Percentiles rank a stretch among this genome's conserved stretches.
Conservation (phyloP, 2,888 invertebrate genomes). For the Cordilura impudica region DNA sequence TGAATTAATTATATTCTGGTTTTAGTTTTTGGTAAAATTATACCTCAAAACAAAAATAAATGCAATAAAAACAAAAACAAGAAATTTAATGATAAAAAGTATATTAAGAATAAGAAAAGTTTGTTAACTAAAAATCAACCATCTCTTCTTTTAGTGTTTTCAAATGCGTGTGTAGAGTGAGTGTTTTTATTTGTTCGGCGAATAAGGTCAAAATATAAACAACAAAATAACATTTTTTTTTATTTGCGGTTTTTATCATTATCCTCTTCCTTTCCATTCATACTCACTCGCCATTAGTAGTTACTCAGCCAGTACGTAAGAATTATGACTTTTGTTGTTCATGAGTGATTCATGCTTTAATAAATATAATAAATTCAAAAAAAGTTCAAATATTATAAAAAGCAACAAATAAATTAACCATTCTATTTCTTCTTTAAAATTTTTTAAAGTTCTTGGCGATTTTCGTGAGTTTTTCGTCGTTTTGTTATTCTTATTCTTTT, state of each 20-base stretch:
- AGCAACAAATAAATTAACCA: too few species aligned
- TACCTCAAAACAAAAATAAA: not conserved
- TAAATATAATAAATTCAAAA: too few species aligned
- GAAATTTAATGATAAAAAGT: not conserved
- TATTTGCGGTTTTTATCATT: not conserved
- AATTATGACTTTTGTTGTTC: too few species aligned
- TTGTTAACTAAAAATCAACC: too few species aligned
- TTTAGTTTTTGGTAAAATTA: not conserved
- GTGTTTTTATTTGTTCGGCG: not conserved
- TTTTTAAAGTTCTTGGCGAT: not conserved
- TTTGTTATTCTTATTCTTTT: not conserved
- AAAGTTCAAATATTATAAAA: too few species aligned
- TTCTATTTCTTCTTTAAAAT: too few species aligned
- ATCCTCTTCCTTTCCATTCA: not conserved
- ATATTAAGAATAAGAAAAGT: not conserved
- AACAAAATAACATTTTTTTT: not conserved
- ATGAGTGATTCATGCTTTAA: too few species aligned
- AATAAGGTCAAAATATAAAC: constrained; percentile 57
- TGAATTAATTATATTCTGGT: constrained; percentile 45
- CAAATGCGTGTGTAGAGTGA: not conserved
- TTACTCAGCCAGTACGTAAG: too few species aligned
- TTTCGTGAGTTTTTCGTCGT: not conserved
- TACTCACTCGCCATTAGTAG: too few species aligned
- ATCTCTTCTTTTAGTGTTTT: not conserved
- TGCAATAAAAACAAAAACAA: constrained; percentile 9